Base-by-base conservation (phyloP, 2,113 vertebrate genomes). In the Cacatua alba region DNA sequence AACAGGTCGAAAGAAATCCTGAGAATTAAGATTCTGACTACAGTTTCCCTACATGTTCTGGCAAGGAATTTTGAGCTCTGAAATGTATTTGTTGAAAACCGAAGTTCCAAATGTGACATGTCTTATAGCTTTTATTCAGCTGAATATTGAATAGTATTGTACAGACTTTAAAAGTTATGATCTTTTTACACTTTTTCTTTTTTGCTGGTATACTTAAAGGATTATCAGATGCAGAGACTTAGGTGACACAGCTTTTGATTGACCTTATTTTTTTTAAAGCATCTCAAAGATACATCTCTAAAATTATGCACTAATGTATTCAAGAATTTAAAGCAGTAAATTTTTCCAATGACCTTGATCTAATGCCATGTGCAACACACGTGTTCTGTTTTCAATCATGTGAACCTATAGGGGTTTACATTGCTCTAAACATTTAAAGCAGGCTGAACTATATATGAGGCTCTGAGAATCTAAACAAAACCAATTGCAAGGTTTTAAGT, bases 381-480 rank as follows among this genome's bases (percentile, higher is more conserved):
- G 4, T 85, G 57, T 63, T 37, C 10, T 37, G 24, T 5, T 68
- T 70, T 65, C 16, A 49, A n/a, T 44, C 12, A 23, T 7, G 2
- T 31, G 6, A 82, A 7, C 7, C 15, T 69, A 20, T 4, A 35
- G 44, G 4, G 6, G 6, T 52, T 74, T 80, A 91, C 82, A 79
- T 83, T 77, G 67, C 41, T 80, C 19, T 31, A 39, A 91, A 64
- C 3, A 28, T 79, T 76, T 72, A 68, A 87, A 72, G 11, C 14
- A 91, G 20, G 14, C 17, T 72, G 44, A 92, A 21, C 17, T 74
- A 12, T 14, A 9, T 19, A 33, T 46, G 14, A 63, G 21, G 4
- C 5, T 72, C 31, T 51, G 52, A 65, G 67, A 89, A 63, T 76
- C 87, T 85, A 62, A 94, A 75, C 10, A 94, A 92, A 91, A 69